Evolutionary conservation across 2,888 invertebrate genomes (phyloP), one percentile per base, ranked within the genome.

Genomic region (Rhagium mordax): DNA sequence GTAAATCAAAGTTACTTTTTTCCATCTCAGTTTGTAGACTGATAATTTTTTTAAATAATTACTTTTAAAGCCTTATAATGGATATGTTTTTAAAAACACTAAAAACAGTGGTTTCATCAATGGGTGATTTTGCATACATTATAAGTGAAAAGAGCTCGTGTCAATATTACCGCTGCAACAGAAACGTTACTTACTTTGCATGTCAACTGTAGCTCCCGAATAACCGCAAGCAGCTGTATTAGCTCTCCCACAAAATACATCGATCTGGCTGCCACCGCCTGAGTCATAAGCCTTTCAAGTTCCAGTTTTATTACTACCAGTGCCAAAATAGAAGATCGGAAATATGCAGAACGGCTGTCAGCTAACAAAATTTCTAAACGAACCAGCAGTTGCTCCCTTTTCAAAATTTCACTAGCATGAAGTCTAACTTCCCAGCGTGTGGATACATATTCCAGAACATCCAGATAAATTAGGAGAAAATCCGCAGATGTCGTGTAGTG

Each of bases 261-360:
- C 4, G 82, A 82, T 74, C 83, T 84, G 41, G 74, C 73, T 18
- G 83, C 78, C 24, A 82, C 74, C 57, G 83, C 81, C 24, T 81
- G 77, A 15, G 81, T 76, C 74, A 84, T 74, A 72, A 83, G 82
- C 16, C 82, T 81, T 85, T 93, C 94, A 77, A 95, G 89, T 84
- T 95, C 94, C 77, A 91, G 89, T 85, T 93, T 93, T 77, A 97
- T 89, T 76, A 96, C 89, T 65, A 95, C 94, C 60, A 97, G 89
- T 10, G 96, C 95, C 76, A 96, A 89, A 74, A 94, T 93, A 59
- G 94, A 93, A 74, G 94, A 92, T 51, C 94, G 90, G 70, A 93
- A 92, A 86, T 92, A 93, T 47, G 93, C 93, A 77, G 95, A 94
- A 71, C 91, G 90, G 2, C 94, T 93, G 87, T 95, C 94, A 83